These are phyloP conservation scores for Neolamprologus devosi DNA, from an alignment of 2,113 vertebrate genomes.

Conservation along the genomic window DNA sequence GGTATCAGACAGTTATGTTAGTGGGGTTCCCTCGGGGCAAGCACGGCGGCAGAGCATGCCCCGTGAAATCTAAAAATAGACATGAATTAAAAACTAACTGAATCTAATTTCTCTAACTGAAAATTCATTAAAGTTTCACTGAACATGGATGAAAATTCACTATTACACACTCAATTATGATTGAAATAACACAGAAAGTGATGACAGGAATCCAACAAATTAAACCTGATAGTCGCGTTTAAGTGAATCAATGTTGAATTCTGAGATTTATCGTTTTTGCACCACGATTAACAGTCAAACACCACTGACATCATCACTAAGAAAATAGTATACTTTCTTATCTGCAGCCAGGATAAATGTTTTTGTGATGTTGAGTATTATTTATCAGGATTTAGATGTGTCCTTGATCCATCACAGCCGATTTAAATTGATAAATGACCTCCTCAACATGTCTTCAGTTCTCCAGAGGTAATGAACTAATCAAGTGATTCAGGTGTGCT, in stretches of 20 bases:
- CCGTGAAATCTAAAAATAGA: background rate
- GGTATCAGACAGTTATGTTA: background rate
- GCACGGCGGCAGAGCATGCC: background rate
- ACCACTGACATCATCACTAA: background rate
- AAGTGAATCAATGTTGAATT: background rate
- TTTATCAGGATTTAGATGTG: too few relatives aligned
- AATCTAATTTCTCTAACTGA: background rate
- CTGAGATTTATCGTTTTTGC: background rate
- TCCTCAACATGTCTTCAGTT: background rate
- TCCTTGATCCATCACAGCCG: too few relatives aligned
- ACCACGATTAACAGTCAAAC: fast-evolving
- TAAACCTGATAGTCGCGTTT: background rate
- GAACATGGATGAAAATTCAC: background rate
- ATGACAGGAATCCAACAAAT: background rate
- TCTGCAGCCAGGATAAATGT: background rate
- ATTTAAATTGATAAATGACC: too few relatives aligned
- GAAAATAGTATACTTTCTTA: background rate
- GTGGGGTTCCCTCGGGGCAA: background rate
- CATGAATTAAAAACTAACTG: background rate
- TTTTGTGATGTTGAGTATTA: background rate
- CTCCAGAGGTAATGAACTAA: background rate
- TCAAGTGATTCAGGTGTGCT: background rate
- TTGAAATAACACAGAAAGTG: fast-evolving
- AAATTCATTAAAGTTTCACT: background rate
- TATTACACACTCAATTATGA: background rate